phyloP scores from a whole-genome alignment of 2,888 invertebrate species.

The Ypsolopha sequella region DNA sequence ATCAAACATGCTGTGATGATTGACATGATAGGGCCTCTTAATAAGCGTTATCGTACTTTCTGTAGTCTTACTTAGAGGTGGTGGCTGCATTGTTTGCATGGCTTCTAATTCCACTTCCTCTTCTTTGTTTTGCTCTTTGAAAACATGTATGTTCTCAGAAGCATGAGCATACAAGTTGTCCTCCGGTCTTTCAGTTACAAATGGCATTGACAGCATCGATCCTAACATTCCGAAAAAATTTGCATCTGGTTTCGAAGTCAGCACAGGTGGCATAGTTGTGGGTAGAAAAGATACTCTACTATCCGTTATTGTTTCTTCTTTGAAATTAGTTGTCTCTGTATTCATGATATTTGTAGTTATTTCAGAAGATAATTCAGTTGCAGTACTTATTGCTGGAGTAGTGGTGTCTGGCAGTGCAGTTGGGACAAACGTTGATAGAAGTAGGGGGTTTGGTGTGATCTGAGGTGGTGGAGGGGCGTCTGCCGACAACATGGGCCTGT shows the following conservation, averaged over 20 bases:
- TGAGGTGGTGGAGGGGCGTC: slow-evolving; percentile 37
- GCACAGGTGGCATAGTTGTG: slow-evolving; percentile 13
- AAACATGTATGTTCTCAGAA: slow-evolving; percentile 51
- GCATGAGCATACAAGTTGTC: slow-evolving; percentile 57
- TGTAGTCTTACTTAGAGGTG: slow-evolving; percentile 37
- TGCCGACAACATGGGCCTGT: slow-evolving; percentile 49
- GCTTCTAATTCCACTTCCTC: slow-evolving; percentile 47
- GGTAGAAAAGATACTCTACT: slow-evolving; percentile 21
- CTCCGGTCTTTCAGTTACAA: slow-evolving; percentile 47
- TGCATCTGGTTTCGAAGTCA: not conserved
- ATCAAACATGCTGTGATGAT: slow-evolving; percentile 28
- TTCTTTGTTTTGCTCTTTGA: slow-evolving; percentile 35
- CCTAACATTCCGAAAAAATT: slow-evolving; percentile 42
- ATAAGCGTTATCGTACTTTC: slow-evolving; percentile 26
- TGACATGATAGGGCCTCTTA: slow-evolving; percentile 29
- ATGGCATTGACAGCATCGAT: slow-evolving; percentile 61
- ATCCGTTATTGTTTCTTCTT: slow-evolving; percentile 33
- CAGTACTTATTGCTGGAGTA: slow-evolving; percentile 16
- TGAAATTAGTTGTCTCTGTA: slow-evolving; percentile 3
- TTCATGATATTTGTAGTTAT: slow-evolving; percentile 27
- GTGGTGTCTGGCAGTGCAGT: slow-evolving; percentile 33
- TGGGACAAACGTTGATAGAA: slow-evolving; percentile 38
- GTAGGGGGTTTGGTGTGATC: slow-evolving; percentile 24
- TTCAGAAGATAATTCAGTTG: slow-evolving; percentile 26
- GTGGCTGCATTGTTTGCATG: slow-evolving; percentile 75